Conservation (phyloP, 2,797 vertebrate species). For the Apogon talboti region DNA sequence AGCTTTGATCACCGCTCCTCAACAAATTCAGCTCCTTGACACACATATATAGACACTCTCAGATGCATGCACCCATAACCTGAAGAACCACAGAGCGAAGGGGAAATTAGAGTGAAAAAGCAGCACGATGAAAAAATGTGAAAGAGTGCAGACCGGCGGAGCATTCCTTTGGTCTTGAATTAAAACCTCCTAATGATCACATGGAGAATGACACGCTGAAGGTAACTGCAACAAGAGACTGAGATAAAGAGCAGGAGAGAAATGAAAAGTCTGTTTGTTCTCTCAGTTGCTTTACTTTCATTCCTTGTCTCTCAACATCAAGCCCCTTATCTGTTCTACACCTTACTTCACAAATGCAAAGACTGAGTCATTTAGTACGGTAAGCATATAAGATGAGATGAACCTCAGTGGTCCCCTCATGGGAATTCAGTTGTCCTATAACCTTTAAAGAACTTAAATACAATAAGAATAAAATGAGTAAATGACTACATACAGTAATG, state of each 20-base stretch:
- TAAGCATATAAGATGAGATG: constrained; percentile 16
- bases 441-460: too few species aligned
- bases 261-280: constrained; percentile 50
- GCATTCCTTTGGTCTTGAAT: constrained; percentile 80
- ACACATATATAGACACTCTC: constrained; percentile 26
- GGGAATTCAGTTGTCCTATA: too few species aligned
- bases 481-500: too few species aligned
- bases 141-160: constrained; percentile 68
- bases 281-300: constrained; percentile 1
- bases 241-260: constrained; percentile 43
- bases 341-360: background rate
- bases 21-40: constrained; percentile 52
- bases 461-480: too few species aligned
- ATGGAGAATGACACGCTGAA: constrained; percentile 48
- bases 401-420: too few species aligned
- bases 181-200: constrained; percentile 81
- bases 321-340: constrained; percentile 18
- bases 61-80: constrained; percentile 44
- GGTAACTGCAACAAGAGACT: constrained; percentile 27
- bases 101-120: constrained; percentile 41
- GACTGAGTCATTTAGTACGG: constrained; percentile 45
- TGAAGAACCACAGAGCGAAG: constrained; percentile 49
- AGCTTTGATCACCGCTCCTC: constrained; percentile 77
- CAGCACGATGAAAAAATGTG: constrained; percentile 69
- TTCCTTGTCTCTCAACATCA: constrained; percentile 11